Evolutionary conservation across 2,113 vertebrate species (phyloP).

Genomic region (Bubo blakistoni): DNA sequence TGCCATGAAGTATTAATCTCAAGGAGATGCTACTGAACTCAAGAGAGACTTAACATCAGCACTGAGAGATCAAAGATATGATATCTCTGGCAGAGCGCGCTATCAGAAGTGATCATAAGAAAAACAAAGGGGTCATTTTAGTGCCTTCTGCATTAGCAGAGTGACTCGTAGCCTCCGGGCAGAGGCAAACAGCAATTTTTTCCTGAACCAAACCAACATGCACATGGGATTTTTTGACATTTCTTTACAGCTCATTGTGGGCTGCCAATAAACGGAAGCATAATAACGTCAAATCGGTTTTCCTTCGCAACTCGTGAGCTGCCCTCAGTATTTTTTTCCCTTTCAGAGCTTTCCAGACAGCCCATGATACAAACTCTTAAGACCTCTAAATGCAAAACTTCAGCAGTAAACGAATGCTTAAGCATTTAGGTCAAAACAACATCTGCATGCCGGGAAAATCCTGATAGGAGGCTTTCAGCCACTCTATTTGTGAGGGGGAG

Average conservation of each 20-base stretch:
- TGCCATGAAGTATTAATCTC: constrained; percentile 86
- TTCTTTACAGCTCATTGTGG: constrained; percentile 19
- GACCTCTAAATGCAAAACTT: constrained; percentile 42
- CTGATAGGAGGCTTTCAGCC: not conserved
- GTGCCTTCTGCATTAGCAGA: constrained; percentile 44
- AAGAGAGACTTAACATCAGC: constrained; percentile 77
- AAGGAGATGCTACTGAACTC: constrained; percentile 75
- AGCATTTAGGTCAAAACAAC: constrained; percentile 47
- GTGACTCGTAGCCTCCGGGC: constrained; percentile 29
- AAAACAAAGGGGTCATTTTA: constrained; percentile 67
- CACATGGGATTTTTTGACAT: constrained; percentile 9
- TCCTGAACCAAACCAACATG: not conserved
- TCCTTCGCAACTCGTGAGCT: not conserved
- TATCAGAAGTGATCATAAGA: constrained; percentile 70
- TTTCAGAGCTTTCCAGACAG: not conserved
- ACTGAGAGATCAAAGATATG: constrained; percentile 81
- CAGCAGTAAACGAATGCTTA: constrained; percentile 33
- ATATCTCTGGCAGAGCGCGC: constrained; percentile 69
- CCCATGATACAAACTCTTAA: not conserved
- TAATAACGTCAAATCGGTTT: not conserved
- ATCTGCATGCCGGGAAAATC: constrained; percentile 8
- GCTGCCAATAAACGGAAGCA: constrained; percentile 40
- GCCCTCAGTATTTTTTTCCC: not conserved
- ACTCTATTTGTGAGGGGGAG: not conserved
- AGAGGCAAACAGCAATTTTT: not conserved